These are phyloP conservation scores for Anthopleura sola DNA, from an alignment of 64 coral and sea anemone genomes.

Conservation along the genomic window DNA sequence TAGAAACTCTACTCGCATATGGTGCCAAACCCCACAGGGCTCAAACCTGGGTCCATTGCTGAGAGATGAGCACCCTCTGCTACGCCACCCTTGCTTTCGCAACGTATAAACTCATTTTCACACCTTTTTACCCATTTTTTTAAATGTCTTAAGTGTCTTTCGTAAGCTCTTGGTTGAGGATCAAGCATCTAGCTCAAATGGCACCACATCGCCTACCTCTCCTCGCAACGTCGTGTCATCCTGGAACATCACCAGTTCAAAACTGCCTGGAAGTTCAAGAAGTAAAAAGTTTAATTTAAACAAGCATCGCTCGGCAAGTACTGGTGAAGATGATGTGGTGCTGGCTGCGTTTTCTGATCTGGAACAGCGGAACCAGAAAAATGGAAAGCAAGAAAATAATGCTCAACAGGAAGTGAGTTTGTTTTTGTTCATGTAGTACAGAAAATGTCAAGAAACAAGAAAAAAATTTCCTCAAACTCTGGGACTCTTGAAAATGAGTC, in stretches of 20 bases:
- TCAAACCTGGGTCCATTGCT: too few species aligned
- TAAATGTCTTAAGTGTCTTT: background rate
- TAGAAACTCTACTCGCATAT: too few species aligned
- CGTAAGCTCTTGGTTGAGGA: conserved; percentile 6
- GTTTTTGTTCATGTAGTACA: background rate
- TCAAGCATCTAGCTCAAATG: background rate
- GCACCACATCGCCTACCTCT: background rate
- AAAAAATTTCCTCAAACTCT: too few species aligned
- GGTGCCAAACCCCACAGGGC: too few species aligned
- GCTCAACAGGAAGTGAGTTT: background rate
- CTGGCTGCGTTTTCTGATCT: background rate
- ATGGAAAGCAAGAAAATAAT: background rate
- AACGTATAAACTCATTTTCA: too few species aligned
- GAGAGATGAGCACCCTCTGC: too few species aligned
- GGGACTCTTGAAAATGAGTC: too few species aligned
- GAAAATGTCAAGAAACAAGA: too few species aligned
- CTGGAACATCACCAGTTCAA: background rate
- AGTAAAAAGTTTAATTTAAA: conserved; percentile 12
- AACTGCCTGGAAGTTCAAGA: background rate
- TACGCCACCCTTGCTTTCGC: too few species aligned
- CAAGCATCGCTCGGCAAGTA: background rate
- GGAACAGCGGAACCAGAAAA: background rate
- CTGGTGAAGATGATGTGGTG: background rate
- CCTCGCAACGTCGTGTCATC: background rate
- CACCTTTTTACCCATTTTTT: background rate